Conservation (phyloP, 2,888 invertebrate species). For the Conistra vaccinii region DNA sequence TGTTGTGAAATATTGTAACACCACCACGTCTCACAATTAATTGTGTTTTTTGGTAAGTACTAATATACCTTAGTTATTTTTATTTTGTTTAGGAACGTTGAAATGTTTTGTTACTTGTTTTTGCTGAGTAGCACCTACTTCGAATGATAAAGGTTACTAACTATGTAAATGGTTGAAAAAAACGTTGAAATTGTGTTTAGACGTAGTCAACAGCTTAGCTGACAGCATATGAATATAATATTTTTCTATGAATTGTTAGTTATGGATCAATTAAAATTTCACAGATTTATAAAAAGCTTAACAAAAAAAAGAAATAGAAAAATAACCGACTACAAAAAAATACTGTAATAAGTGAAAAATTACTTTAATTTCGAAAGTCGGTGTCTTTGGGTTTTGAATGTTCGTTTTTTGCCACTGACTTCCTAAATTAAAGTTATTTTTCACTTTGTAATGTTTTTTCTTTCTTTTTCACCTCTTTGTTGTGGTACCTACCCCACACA, state of each 20-base stretch:
- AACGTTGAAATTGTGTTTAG: neutral
- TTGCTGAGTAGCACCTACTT: neutral
- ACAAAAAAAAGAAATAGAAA: no score
- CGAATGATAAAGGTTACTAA: no score
- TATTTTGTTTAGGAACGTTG: neutral
- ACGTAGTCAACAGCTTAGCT: neutral
- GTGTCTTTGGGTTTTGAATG: no score
- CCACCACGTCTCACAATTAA: slow-evolving; percentile 24
- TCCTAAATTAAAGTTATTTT: no score
- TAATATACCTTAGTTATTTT: neutral
- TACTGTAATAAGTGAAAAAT: no score
- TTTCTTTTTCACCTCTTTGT: no score
- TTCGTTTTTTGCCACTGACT: no score
- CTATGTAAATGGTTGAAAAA: neutral
- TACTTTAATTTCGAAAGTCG: no score
- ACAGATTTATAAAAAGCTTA: neutral
- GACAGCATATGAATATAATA: no score
- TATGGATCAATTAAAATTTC: neutral
- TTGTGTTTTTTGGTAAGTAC: slow-evolving; percentile 9
- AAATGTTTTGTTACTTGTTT: neutral
- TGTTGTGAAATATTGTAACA: slow-evolving; percentile 39
- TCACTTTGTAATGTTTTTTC: no score
- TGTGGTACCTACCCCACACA: no score
- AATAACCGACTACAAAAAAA: no score
- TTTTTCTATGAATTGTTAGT: neutral